A percentile compares a stretch with the other conserved stretches of the same genome.
Evolutionary conservation across 37 sponge, comb jelly and placozoan genomes (phyloP).

Genomic region (Cladorhizidae sp.): DNA sequence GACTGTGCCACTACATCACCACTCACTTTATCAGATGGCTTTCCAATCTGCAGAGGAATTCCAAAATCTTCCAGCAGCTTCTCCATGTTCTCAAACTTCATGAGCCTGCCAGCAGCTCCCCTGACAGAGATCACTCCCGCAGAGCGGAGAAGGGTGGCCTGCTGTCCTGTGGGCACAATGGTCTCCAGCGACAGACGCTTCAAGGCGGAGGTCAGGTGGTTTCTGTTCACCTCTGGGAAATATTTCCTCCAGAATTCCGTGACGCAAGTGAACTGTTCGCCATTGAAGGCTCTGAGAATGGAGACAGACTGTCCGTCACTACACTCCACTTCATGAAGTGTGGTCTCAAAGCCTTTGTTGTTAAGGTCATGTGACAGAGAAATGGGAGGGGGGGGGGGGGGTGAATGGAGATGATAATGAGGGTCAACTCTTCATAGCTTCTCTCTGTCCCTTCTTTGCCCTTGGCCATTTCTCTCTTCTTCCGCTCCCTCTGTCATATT

Average conservation of each 20-base stretch:
- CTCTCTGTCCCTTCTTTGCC: too few species aligned
- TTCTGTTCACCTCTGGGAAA: conserved; percentile 74
- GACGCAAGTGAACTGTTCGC: conserved; percentile 58
- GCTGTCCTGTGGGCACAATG: conserved; percentile 61
- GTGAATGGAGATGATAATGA: too few species aligned
- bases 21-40: not conserved
- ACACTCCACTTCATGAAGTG: conserved; percentile 66
- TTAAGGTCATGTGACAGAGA: too few species aligned
- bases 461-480: too few species aligned
- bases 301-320: conserved; percentile 67
- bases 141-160: conserved; percentile 67
- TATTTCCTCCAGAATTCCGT: conserved; percentile 67
- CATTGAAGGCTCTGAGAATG: conserved; percentile 60
- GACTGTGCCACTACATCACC: not conserved
- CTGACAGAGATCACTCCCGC: conserved; percentile 66
- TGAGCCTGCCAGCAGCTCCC: conserved; percentile 66
- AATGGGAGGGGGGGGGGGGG: too few species aligned
- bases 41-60: conserved; percentile 55
- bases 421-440: too few species aligned
- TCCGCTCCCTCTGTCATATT: too few species aligned
- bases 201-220: conserved; percentile 55
- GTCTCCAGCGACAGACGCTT: conserved; percentile 56
- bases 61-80: conserved; percentile 58
- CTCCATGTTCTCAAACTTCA: conserved; percentile 50
- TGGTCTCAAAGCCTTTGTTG: conserved; percentile 59